Conservation (phyloP, 2,797 vertebrate species). For the Cossypha caffra region DNA sequence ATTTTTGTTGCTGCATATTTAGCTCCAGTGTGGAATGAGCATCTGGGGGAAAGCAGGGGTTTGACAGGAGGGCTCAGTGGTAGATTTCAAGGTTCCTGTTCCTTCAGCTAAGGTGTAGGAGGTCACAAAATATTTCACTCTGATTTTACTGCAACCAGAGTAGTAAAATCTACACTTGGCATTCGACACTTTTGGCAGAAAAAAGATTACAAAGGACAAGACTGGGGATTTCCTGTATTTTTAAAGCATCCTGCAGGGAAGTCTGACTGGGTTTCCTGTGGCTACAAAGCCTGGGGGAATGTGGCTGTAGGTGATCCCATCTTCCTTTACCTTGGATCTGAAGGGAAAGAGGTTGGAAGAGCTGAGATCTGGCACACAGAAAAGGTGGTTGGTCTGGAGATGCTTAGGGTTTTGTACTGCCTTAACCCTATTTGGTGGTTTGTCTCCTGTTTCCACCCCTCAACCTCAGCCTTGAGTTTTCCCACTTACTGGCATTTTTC, state of each 20-base stretch:
- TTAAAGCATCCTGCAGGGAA: neutral
- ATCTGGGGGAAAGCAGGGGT: neutral
- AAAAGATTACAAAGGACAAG: neutral
- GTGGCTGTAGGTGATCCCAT: neutral
- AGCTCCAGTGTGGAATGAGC: neutral
- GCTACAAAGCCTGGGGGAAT: neutral
- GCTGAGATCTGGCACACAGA: neutral
- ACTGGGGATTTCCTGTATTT: neutral
- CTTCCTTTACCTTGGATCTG: neutral
- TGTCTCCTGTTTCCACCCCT: neutral
- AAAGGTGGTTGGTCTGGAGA: neutral
- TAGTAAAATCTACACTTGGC: neutral
- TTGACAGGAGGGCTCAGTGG: neutral
- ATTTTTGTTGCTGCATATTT: neutral
- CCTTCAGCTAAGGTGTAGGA: neutral
- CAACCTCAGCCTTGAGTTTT: neutral
- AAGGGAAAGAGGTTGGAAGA: neutral
- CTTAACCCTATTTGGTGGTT: neutral
- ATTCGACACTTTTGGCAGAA: neutral
- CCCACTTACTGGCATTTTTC: neutral
- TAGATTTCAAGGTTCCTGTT: neutral
- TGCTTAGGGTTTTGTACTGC: neutral
- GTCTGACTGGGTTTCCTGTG: neutral
- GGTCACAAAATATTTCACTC: neutral
- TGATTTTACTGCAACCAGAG: neutral